Conservation (phyloP, 1,140 invertebrate species). For the Bicyclus anynana region DNA sequence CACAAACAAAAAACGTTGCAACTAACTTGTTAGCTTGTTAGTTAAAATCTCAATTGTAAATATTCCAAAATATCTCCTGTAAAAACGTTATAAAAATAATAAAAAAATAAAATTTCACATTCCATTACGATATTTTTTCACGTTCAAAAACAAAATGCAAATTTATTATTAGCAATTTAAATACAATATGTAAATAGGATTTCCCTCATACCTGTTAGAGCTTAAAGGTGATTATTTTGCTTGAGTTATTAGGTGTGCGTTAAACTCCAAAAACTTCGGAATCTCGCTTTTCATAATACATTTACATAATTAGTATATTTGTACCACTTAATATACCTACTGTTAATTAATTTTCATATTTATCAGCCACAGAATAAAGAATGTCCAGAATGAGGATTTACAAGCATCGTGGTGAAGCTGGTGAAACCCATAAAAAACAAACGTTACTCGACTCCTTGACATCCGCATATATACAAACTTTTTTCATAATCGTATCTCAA, state of each 20-base stretch:
- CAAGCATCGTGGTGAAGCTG: no score
- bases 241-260: constrained; percentile 26
- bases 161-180: constrained; percentile 18
- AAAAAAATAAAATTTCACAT: background rate
- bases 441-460: no score
- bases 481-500: no score
- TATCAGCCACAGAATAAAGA: no score
- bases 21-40: background rate
- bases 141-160: constrained; percentile 10
- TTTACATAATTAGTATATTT: no score
- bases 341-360: background rate
- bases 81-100: constrained; percentile 3
- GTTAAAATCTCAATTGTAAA: background rate
- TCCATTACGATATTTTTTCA: background rate
- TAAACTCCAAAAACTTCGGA: background rate
- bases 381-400: no score
- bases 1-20: background rate
- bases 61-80: background rate
- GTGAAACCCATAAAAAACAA: no score
- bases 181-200: constrained; percentile 27
- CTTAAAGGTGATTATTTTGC: constrained; percentile 33
- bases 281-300: no score
- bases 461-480: no score
- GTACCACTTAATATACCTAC: no score
- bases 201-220: constrained; percentile 28